Percentiles rank a stretch among this genome's conserved stretches.
Evolutionary conservation across 2,797 vertebrate genomes (phyloP).

Genomic region (Neosilurus mollespiculum): DNA sequence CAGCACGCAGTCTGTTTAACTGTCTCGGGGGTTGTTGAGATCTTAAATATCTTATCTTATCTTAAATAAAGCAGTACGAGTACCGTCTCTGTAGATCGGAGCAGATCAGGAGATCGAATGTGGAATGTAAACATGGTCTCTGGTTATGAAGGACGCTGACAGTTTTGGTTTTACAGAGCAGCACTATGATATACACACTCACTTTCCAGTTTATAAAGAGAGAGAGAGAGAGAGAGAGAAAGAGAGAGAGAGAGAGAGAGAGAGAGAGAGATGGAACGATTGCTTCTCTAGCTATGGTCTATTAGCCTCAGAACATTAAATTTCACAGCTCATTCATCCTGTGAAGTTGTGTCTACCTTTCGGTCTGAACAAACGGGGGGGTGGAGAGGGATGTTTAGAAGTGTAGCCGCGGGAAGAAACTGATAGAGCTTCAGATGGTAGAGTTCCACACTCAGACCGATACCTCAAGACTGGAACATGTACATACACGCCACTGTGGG

Average conservation of each 20-base stretch:
- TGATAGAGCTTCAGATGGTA: not conserved
- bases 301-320: not conserved
- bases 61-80: not conserved
- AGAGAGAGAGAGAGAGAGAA: not conserved
- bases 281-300: not conserved
- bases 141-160: not conserved
- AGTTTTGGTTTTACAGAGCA: not conserved
- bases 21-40: not conserved
- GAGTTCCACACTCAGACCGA: not conserved
- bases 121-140: not conserved
- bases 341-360: not conserved
- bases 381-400: not conserved
- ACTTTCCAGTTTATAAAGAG: not conserved
- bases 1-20: not conserved
- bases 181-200: not conserved
- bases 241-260: conserved; percentile 2
- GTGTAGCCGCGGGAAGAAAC: not conserved
- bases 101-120: not conserved
- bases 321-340: conserved; percentile 12
- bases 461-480: not conserved
- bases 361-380: not conserved
- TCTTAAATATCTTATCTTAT: too few relatives aligned
- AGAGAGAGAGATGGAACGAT: not conserved
- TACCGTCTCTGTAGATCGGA: not conserved
- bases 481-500: not conserved